These are phyloP conservation scores for Danio tinwini DNA, from an alignment of 2,797 vertebrate genomes.

Conservation along the genomic window DNA sequence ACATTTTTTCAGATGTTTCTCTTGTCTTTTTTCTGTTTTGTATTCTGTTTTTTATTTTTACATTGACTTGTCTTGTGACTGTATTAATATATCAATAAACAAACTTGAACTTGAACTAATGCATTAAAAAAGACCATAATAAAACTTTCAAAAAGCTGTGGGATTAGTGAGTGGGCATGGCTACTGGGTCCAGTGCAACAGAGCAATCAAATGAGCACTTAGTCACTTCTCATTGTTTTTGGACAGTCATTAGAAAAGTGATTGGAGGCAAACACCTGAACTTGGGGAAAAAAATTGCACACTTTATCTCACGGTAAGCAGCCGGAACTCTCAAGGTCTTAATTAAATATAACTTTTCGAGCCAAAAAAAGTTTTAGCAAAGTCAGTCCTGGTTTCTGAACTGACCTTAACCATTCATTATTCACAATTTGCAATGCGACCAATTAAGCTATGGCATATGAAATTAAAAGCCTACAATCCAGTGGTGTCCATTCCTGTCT, in stretches of 20 bases:
- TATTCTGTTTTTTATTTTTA: too few relatives aligned
- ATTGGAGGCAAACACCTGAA: background rate
- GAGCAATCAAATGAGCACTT: background rate
- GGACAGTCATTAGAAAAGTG: background rate
- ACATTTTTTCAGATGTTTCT: too few relatives aligned
- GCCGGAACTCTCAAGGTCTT: background rate
- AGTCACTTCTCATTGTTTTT: background rate
- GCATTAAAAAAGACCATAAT: too few relatives aligned
- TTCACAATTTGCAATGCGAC: background rate
- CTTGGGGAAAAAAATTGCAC: background rate
- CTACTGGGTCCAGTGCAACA: background rate
- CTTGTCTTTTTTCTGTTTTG: too few relatives aligned
- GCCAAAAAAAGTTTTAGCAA: background rate
- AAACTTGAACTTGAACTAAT: too few relatives aligned
- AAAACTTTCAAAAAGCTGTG: too few relatives aligned
- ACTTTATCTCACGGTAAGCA: background rate
- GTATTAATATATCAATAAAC: too few relatives aligned
- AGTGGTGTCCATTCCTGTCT: too few relatives aligned
- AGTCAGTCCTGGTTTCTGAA: background rate
- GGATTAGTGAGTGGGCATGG: background rate
- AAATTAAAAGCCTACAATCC: background rate
- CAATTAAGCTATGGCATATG: too few relatives aligned
- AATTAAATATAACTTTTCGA: background rate
- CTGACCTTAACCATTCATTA: slow-evolving; percentile 2
- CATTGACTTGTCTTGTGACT: too few relatives aligned